phyloP scores from a whole-genome alignment of 2,888 invertebrate genomes.

The Drosophila limbata region DNA sequence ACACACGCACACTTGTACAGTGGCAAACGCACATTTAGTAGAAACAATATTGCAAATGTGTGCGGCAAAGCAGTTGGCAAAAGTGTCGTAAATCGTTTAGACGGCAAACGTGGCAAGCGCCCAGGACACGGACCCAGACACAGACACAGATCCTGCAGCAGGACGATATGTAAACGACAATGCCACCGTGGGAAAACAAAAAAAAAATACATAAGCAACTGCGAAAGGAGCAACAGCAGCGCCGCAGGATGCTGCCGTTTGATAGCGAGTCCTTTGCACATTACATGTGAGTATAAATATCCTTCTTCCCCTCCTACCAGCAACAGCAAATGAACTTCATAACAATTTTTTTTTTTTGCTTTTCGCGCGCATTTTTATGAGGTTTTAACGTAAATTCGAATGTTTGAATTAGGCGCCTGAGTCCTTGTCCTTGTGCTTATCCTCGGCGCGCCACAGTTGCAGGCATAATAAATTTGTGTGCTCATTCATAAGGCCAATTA shows the following conservation, averaged over 20 bases:
- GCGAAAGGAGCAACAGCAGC: slow-evolving; percentile 37
- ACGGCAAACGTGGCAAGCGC: slow-evolving; percentile 72
- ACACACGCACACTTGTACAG: slow-evolving; percentile 30
- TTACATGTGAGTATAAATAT: slow-evolving; percentile 58
- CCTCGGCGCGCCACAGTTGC: slow-evolving; percentile 35
- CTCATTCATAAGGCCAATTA: slow-evolving; percentile 40
- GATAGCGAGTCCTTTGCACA: slow-evolving; percentile 51
- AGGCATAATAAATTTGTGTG: slow-evolving; percentile 59
- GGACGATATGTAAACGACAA: slow-evolving; percentile 72
- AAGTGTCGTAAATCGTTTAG: slow-evolving; percentile 81
- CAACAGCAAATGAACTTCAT: slow-evolving; percentile 52
- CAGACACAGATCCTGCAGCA: slow-evolving; percentile 34
- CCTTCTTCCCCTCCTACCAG: neutral
- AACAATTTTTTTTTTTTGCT: slow-evolving; percentile 42
- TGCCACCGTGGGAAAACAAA: slow-evolving; percentile 72
- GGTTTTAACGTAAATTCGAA: slow-evolving; percentile 69
- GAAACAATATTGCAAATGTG: slow-evolving; percentile 75
- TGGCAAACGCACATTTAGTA: slow-evolving; percentile 45
- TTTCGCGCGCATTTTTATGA: slow-evolving; percentile 63
- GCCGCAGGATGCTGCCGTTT: slow-evolving; percentile 52
- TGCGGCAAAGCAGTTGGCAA: slow-evolving; percentile 78
- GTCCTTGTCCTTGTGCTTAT: slow-evolving; percentile 29
- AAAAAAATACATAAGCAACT: slow-evolving; percentile 17
- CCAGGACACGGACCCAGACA: slow-evolving; percentile 34
- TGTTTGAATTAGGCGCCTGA: slow-evolving; percentile 62